Evolutionary conservation across 2,888 invertebrate genomes (phyloP), one percentile per base, ranked within the genome.

Genomic region (Liodrosophila aerea): DNA sequence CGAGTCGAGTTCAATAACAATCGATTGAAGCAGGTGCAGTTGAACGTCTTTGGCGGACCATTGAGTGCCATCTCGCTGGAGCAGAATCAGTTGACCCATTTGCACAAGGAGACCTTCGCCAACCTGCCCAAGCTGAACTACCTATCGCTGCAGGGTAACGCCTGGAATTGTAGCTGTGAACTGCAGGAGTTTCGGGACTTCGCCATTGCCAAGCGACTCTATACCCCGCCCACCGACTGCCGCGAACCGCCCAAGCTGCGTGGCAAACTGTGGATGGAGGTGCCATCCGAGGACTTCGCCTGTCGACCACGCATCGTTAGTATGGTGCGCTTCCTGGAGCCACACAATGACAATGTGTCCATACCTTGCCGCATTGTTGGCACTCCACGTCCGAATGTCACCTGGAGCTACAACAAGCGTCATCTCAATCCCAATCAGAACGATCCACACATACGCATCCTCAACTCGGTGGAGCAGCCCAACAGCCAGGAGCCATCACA

Each of bases 151-250:
- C 93, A 93, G 66, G 93, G 94, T 63, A 97, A 97, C 87, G 95
- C 95, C 0, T 97, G 97, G 97, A 92, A 94, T 61, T 97, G 97
- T 87, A 96, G 97, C 86, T 97, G 97, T 85, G 93, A 94, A 65
- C 90, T 97, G 50, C 93, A 95, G 83, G 92, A 92, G 12, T 95
- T 97, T 71, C 93, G 96, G 40, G 94, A 95, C 83, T 96, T 94
- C 92, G 93, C 93, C 9, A 92, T 94, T 7, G 92, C 92, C 58
- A 92, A 92, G 63, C 95, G 95, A 49, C 91, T 97, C 12, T 94
- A 95, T 78, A 94, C 95, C 0, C 92, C 93, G 13, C 93, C 94
- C 1, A 95, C 96, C 30, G 92, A 93, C 29, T 96, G 96, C 86
- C 91, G 91, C 4, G 93, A 94, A 71, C 97, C 97, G 0, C 87